Base-by-base conservation (phyloP, 2,888 invertebrate species). In the Lordiphosa andalusiaca region DNA sequence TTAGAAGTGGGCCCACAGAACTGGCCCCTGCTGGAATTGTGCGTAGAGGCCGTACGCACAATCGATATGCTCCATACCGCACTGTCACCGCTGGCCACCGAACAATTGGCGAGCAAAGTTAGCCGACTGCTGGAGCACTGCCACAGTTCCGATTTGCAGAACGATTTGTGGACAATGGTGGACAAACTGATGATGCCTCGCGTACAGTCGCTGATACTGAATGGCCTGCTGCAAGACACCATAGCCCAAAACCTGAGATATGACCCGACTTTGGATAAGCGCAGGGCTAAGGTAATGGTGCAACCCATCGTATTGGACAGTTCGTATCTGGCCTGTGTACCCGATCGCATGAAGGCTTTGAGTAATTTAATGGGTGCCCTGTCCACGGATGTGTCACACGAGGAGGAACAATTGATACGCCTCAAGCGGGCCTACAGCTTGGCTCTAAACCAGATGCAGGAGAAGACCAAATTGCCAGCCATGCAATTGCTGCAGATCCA, bases 191-290 rank as follows among this genome's bases (percentile, higher is more conserved):
- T 67, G 12, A 60, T 81, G 9, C 75, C 83, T 3, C 86, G 88
- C 3, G 60, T 88, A 0, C 69, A 84, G 16, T 84, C 85, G 7
- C 39, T 87, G 3, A 59, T 86, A 0, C 57, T 85, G 3, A 71
- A 77, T 30, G 84, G 72, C 7, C 54, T 85, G 4, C 55, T 88
- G 46, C 71, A 81, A 39, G 72, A 84, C 36, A 53, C 65, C 0
- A 35, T 64, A 0, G 12, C 23, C 4, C 53, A 67, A 9, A 75
- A 73, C 33, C 5, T 53, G 2, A 12, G 10, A 0, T 30, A 6
- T 0, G 19, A 65, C 9, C 13, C 40, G 0, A 13, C n/a, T 0
- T 10, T 63, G 0, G 53, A 64, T 6, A 30, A 13, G 7, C 4
- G 0, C 0, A 6, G 41, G 0, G 59, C 48, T 0, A 63, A 36